phyloP scores from a whole-genome alignment of 2,113 vertebrate species.

The Synchiropus splendidus region DNA sequence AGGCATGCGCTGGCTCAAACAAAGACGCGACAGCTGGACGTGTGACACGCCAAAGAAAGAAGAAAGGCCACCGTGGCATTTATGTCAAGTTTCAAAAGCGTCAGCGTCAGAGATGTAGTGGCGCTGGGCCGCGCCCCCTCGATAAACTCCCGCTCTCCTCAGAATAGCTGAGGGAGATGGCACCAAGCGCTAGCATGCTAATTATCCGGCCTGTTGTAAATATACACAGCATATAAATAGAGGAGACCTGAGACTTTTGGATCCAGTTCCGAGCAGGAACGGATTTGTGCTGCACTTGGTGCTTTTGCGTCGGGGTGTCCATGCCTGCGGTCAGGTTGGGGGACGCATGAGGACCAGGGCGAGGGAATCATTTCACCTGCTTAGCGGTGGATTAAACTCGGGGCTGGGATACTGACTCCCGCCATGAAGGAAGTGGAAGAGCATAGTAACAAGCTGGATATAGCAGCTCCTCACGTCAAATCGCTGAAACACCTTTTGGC shows the following conservation, averaged over 20 bases:
- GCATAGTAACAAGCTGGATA: conserved; percentile 58
- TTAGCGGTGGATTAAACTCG: conserved; percentile 52
- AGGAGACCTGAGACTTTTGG: conserved; percentile 60
- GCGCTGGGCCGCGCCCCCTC: conserved; percentile 6
- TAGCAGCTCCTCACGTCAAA: too few species aligned
- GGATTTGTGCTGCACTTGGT: conserved; percentile 45
- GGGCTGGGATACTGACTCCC: conserved; percentile 35
- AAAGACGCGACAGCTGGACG: conserved; percentile 2
- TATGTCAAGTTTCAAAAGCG: conserved; percentile 16
- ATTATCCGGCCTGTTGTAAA: conserved; percentile 57
- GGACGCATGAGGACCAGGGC: conserved; percentile 12
- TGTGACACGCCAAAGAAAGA: conserved; percentile 11
- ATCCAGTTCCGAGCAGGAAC: conserved; percentile 52
- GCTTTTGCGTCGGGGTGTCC: conserved; percentile 36
- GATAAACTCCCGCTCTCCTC: conserved; percentile 38
- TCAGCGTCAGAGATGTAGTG: conserved; percentile 17
- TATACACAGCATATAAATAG: conserved; percentile 67
- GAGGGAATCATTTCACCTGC: conserved; percentile 42
- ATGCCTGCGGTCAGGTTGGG: conserved; percentile 51
- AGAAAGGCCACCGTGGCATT: conserved; percentile 1
- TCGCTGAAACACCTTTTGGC: too few species aligned
- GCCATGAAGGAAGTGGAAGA: conserved; percentile 41
- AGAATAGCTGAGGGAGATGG: conserved; percentile 45
- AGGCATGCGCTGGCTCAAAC: too few species aligned
- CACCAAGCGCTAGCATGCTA: conserved; percentile 49